These are phyloP conservation scores for Ailurus styani DNA, from an alignment of 2,113 vertebrate species.

Conservation along the genomic window DNA sequence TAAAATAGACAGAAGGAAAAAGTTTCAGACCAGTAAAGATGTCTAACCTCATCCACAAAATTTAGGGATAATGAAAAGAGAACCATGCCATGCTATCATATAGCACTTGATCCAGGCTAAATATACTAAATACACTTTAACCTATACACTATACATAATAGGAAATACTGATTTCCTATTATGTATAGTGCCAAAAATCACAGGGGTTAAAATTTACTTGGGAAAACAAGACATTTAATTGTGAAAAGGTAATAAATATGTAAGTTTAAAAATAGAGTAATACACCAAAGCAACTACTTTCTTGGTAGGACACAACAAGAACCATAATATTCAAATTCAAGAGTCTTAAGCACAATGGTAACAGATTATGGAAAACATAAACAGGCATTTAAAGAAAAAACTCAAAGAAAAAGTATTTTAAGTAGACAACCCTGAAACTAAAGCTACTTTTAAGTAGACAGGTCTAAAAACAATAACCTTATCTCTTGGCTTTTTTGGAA, in stretches of 20 bases:
- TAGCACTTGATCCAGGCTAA: not conserved
- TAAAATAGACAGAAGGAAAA: not conserved
- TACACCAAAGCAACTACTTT: constrained; percentile 1
- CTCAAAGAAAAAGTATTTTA: constrained; percentile 19
- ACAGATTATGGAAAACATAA: constrained; percentile 25
- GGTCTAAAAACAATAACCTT: constrained; percentile 73
- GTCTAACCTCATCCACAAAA: not conserved
- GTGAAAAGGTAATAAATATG: constrained; percentile 15
- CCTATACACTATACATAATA: no score
- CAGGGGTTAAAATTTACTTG: not conserved
- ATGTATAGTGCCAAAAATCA: not conserved
- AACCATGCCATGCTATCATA: not conserved
- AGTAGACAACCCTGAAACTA: not conserved
- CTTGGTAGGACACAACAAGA: constrained; percentile 3
- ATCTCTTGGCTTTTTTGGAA: constrained; percentile 69
- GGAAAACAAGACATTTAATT: constrained; percentile 23
- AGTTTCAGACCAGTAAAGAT: not conserved
- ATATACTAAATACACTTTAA: not conserved
- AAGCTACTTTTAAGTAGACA: constrained; percentile 28
- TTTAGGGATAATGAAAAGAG: not conserved
- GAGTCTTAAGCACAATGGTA: not conserved
- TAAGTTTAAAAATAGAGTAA: constrained; percentile 9
- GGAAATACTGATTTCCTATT: not conserved
- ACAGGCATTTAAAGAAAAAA: constrained; percentile 30
- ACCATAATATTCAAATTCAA: not conserved